These are phyloP conservation scores for Tympanuchus pallidicinctus DNA, from an alignment of 2,113 vertebrate species.

Conservation along the genomic window DNA sequence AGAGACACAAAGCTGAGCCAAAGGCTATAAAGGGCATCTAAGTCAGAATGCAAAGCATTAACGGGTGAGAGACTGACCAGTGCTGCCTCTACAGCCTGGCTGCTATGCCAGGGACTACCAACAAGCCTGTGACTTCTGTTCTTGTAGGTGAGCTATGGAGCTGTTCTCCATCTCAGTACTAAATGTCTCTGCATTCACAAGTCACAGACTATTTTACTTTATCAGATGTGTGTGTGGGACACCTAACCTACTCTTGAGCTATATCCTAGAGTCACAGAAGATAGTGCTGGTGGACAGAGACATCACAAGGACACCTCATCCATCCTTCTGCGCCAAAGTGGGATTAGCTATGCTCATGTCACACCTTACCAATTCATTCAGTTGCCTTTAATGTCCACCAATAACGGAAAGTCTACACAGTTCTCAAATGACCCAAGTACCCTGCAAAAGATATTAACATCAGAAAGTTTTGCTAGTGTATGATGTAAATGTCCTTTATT, in stretches of 20 bases:
- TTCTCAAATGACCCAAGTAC: background rate
- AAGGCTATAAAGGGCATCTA: slow-evolving; percentile 38
- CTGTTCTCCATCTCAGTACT: background rate
- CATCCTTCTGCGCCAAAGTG: background rate
- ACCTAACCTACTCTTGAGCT: background rate
- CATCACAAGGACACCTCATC: background rate
- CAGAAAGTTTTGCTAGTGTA: background rate
- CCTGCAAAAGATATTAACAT: background rate
- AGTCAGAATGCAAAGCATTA: background rate
- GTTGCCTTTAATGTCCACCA: background rate
- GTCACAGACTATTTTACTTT: background rate
- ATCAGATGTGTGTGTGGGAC: background rate
- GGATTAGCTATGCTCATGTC: background rate
- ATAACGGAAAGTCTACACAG: background rate
- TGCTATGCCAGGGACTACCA: background rate
- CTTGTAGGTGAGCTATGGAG: background rate
- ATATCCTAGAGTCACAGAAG: background rate
- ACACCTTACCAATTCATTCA: background rate
- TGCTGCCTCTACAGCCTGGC: background rate
- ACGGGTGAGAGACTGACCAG: background rate
- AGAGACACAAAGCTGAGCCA: slow-evolving; percentile 62
- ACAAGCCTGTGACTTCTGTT: background rate
- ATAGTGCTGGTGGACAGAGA: background rate
- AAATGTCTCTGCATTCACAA: background rate
- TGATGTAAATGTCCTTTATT: background rate